Evolutionary conservation across 2,113 vertebrate species (phyloP).

Genomic region (Ciconia stormi): DNA sequence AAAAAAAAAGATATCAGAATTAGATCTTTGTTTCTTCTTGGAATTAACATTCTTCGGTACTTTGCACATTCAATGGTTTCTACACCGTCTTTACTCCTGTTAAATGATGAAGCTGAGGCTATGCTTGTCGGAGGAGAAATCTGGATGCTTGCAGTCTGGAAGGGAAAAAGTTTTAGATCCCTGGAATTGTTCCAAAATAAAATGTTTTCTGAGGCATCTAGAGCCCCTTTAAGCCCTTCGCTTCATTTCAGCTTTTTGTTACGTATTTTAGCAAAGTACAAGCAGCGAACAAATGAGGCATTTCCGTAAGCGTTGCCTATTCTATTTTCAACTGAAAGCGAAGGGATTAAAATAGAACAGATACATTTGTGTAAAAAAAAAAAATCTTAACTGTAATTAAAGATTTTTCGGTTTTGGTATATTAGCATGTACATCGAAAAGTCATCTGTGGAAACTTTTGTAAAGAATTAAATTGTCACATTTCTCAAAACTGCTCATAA

Average conservation of each 20-base stretch:
- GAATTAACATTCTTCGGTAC: neutral
- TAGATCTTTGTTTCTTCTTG: neutral
- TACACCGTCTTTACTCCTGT: neutral
- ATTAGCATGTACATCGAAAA: slow-evolving; percentile 62
- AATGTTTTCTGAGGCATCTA: slow-evolving; percentile 55
- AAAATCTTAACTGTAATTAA: slow-evolving; percentile 60
- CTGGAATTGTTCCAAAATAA: slow-evolving; percentile 32
- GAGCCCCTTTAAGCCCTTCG: slow-evolving; percentile 49
- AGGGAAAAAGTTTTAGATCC: neutral
- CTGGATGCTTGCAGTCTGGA: neutral
- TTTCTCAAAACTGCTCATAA: slow-evolving; percentile 61
- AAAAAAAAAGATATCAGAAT: neutral
- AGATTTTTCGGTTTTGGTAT: slow-evolving; percentile 58
- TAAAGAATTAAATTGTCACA: slow-evolving; percentile 66
- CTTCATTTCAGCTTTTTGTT: slow-evolving; percentile 43
- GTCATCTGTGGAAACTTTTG: slow-evolving; percentile 66
- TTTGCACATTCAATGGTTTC: neutral
- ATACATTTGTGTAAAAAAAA: slow-evolving; percentile 48
- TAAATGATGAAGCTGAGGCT: neutral
- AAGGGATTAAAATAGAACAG: slow-evolving; percentile 57
- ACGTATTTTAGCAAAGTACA: slow-evolving; percentile 27
- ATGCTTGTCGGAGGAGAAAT: neutral
- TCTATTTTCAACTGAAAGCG: slow-evolving; percentile 65
- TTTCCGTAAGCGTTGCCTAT: slow-evolving; percentile 61
- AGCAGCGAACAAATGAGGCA: neutral